Evolutionary conservation across 37 sponge, comb jelly and placozoan genomes (phyloP), one percentile per base, ranked within the genome.

Genomic region (Oscarella lobularis): DNA sequence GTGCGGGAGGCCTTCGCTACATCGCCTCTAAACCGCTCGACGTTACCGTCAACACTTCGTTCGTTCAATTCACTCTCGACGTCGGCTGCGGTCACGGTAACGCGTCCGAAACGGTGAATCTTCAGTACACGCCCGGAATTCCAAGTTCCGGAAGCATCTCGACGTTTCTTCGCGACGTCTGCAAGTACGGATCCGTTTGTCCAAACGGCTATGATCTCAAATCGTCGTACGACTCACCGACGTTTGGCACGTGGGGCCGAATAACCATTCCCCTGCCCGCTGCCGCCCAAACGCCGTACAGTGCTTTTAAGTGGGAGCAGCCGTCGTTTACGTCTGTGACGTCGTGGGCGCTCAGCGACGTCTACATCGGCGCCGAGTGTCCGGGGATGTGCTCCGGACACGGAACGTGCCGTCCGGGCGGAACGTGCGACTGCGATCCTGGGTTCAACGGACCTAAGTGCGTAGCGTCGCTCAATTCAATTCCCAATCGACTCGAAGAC

Each of bases 341-440:
- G 20, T 48, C 60, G 9, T 48, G 60, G 60, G 60, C 71, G 5
- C 29, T 68, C 31, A 35, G 4, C 6, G 33, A 68, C 71, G 71
- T 68, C 6, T 68, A 68, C 31, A 68, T 68, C 31, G 71, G 71
- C 31, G 71, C 6, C 4, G 29, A 5, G 6, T 68, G 71, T 68
- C 71, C 71, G 5, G 33, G 33, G 35, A 4, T 29, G 29, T 68
- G 71, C 71, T 68, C 71, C 71, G 71, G 71, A 4, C 71, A 68
- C 31, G 71, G 71, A 5, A 68, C 6, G 6, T 68, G 71, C 31
- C 29, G 35, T 5, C 35, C 71, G 6, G 5, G 5, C 35, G 29
- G 29, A 4, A 68, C 71, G 6, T 68, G 71, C 31, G 71, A 29
- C 4, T 68, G 71, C 71, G 71, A 68, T 14, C 6, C 29, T 35